phyloP scores from a whole-genome alignment of 2,797 vertebrate species.

The Dermochelys coriacea region DNA sequence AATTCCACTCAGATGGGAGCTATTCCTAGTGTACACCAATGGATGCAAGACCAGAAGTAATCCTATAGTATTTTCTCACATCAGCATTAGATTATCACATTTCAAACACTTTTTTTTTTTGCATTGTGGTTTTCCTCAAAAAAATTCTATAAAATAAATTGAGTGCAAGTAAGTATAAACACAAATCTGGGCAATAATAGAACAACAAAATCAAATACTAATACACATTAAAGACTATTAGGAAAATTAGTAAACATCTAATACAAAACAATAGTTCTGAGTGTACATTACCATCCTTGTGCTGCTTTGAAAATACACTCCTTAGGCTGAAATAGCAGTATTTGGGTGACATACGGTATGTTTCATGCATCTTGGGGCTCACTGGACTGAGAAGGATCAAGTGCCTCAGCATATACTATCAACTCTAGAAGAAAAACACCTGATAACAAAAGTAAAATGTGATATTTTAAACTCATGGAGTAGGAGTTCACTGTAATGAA shows the following conservation, averaged over 20 bases:
- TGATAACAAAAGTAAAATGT: neutral
- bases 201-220: neutral
- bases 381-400: neutral
- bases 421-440: constrained; percentile 8
- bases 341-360: accelerated
- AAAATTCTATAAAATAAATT: neutral
- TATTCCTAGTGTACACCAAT: neutral
- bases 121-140: no score
- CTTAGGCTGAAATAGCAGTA: neutral
- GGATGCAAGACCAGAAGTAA: neutral
- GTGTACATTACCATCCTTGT: neutral
- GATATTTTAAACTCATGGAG: neutral
- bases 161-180: neutral
- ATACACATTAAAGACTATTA: neutral
- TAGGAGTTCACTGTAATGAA: neutral
- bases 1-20: neutral
- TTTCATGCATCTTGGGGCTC: accelerated
- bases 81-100: neutral
- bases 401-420: neutral
- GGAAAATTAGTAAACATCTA: neutral
- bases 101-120: neutral
- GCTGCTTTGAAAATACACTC: neutral
- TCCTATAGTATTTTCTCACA: neutral
- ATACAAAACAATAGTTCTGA: neutral
- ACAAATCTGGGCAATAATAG: neutral